Evolutionary conservation across 2,888 invertebrate genomes (phyloP).

Genomic region (Orthonevra nobilis): DNA sequence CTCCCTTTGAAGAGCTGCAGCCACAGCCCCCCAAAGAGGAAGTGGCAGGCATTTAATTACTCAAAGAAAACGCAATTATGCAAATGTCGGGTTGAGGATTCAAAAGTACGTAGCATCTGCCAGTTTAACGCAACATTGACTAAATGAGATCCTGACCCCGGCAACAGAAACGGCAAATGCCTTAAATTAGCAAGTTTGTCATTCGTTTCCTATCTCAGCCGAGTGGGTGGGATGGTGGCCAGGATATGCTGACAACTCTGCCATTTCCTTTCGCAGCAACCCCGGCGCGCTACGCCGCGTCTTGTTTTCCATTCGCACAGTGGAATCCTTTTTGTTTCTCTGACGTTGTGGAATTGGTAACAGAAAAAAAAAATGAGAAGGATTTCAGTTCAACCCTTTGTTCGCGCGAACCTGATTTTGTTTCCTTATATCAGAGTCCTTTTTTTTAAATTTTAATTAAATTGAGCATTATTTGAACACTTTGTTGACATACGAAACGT

Average conservation of each 20-base stretch:
- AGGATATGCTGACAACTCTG: background rate
- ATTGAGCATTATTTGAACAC: constrained; percentile 69
- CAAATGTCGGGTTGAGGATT: constrained; percentile 24
- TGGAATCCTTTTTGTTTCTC: constrained; percentile 20
- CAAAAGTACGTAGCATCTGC: constrained; percentile 24
- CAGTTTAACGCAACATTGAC: constrained; percentile 42
- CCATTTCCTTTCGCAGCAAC: background rate
- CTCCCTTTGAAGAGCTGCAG: background rate
- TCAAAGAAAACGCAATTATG: constrained; percentile 29
- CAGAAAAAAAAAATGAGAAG: constrained; percentile 26
- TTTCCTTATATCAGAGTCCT: constrained; percentile 22
- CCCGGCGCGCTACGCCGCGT: background rate
- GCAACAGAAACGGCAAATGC: background rate
- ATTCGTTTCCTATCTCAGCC: background rate
- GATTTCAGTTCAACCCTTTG: constrained; percentile 30
- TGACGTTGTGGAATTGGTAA: constrained; percentile 22
- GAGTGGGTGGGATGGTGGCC: background rate
- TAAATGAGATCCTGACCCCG: constrained; percentile 23
- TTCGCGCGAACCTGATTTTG: constrained; percentile 34
- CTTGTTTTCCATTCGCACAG: background rate
- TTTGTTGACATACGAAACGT: constrained; percentile 66
- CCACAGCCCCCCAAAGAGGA: constrained; percentile 14
- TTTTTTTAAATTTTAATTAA: constrained; percentile 63
- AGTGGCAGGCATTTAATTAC: constrained; percentile 55
- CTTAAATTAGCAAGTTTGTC: constrained; percentile 52